Percentiles rank a stretch among this genome's conserved stretches.
phyloP scores from a whole-genome alignment of 2,888 invertebrate genomes.

The Physocephala rufipes region DNA sequence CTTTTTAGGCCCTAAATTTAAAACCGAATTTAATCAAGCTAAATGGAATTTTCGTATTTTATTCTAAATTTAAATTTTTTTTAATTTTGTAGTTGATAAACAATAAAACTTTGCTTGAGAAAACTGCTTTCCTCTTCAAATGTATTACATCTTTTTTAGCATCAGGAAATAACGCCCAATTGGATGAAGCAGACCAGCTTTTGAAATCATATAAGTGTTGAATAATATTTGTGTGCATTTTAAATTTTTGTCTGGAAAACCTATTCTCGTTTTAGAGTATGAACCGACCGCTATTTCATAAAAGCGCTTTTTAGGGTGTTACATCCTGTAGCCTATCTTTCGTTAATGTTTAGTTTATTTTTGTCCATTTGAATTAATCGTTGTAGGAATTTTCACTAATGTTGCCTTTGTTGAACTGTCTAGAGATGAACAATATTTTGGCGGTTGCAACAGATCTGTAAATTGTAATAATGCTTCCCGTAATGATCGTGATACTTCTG shows the following conservation, averaged over 20 bases:
- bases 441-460: slow-evolving; percentile 79
- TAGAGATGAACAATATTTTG: slow-evolving; percentile 57
- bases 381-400: slow-evolving; percentile 33
- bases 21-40: slow-evolving; percentile 21
- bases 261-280: too few species aligned
- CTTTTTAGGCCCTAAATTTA: slow-evolving; percentile 6
- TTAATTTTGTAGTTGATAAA: slow-evolving; percentile 30
- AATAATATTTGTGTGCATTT: too few species aligned
- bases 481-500: slow-evolving; percentile 81
- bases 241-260: too few species aligned
- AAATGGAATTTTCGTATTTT: slow-evolving; percentile 20
- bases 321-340: slow-evolving; percentile 16
- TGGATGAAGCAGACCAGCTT: too few species aligned
- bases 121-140: slow-evolving; percentile 30
- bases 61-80: slow-evolving; percentile 25
- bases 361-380: slow-evolving; percentile 57
- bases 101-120: not conserved
- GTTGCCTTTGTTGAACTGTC: slow-evolving; percentile 34
- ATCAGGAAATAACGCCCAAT: too few species aligned
- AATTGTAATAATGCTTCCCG: slow-evolving; percentile 89
- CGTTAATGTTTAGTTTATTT: slow-evolving; percentile 49
- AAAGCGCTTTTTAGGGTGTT: too few species aligned
- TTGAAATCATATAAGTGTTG: too few species aligned
- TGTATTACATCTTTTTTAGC: slow-evolving; percentile 39
- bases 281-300: too few species aligned